Evolutionary conservation across 2,113 vertebrate genomes (phyloP).

Genomic region (Coryphaenoides rupestris): DNA sequence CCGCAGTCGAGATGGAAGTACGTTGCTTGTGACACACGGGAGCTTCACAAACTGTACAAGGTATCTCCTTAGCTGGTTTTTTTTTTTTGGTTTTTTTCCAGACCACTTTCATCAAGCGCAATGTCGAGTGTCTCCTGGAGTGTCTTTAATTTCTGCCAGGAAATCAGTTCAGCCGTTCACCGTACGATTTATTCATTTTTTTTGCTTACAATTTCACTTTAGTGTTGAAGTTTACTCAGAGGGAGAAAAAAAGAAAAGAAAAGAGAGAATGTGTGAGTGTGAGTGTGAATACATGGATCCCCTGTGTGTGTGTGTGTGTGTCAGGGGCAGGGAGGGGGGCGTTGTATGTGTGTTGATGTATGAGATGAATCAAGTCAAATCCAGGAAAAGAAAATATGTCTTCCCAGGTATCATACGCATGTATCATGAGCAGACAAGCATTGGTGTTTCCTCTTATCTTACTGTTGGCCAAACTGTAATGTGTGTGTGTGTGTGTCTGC

Average conservation of each 20-base stretch:
- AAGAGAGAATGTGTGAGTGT: too few species aligned
- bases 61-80: slow-evolving; percentile 44
- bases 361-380: slow-evolving; percentile 52
- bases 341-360: too few species aligned
- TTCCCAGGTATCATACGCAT: slow-evolving; percentile 50
- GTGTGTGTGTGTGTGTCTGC: slow-evolving; percentile 20
- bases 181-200: slow-evolving; percentile 72
- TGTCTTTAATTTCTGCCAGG: slow-evolving; percentile 65
- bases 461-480: slow-evolving; percentile 28
- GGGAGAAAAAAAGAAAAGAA: slow-evolving; percentile 53
- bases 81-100: too few species aligned
- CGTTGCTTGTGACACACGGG: slow-evolving; percentile 61
- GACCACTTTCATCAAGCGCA: slow-evolving; percentile 63
- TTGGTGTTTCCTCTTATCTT: slow-evolving; percentile 55
- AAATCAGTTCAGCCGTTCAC: slow-evolving; percentile 71
- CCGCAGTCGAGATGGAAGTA: slow-evolving; percentile 63
- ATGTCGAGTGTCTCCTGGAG: slow-evolving; percentile 70
- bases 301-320: too few species aligned
- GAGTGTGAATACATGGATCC: slow-evolving; percentile 55
- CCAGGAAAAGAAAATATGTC: slow-evolving; percentile 41
- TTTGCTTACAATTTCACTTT: slow-evolving; percentile 55
- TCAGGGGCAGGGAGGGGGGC: too few species aligned
- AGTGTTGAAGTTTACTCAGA: slow-evolving; percentile 50
- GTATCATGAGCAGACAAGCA: slow-evolving; percentile 41
- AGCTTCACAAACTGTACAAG: slow-evolving; percentile 66